phyloP scores from a whole-genome alignment of 2,888 invertebrate genomes.

The Cheilosia impressa region DNA sequence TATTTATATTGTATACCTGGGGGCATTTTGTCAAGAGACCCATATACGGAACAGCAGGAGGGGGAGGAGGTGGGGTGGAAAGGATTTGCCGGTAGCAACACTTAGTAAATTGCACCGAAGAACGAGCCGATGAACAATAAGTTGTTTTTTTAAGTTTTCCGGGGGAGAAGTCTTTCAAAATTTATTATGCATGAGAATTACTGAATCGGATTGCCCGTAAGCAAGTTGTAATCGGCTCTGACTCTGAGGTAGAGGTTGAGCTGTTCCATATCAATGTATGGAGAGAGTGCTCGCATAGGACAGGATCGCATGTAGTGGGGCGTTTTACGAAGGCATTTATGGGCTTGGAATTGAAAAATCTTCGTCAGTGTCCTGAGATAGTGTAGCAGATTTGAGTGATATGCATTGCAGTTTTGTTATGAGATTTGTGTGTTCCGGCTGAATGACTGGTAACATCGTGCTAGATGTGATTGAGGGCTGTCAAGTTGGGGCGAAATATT shows the following conservation, averaged over 20 bases:
- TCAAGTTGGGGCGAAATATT: too few relatives aligned
- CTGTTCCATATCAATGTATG: neutral
- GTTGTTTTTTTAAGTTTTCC: conserved; percentile 10
- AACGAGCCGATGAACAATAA: conserved; percentile 51
- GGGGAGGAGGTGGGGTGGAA: neutral
- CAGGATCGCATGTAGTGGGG: neutral
- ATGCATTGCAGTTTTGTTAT: neutral
- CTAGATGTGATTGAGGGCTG: too few relatives aligned
- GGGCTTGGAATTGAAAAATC: neutral
- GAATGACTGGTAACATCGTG: too few relatives aligned
- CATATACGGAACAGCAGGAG: neutral
- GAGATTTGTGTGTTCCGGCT: neutral
- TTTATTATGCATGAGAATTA: conserved; percentile 67
- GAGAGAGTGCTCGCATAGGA: neutral
- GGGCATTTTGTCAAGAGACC: conserved; percentile 69
- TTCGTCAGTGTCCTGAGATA: neutral
- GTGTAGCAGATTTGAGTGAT: neutral
- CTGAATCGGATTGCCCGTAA: conserved; percentile 57
- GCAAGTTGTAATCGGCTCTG: conserved; percentile 57
- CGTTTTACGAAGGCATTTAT: neutral
- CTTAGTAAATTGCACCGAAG: conserved; percentile 69
- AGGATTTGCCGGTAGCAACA: conserved; percentile 64
- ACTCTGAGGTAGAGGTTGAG: conserved; percentile 4
- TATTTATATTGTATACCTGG: conserved; percentile 64
- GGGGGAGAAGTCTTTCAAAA: conserved; percentile 29